Percentiles rank a stretch among this genome's conserved stretches.
These are phyloP conservation scores for Dusona sp. DNA, from an alignment of 2,888 invertebrate genomes.

Conservation along the genomic window DNA sequence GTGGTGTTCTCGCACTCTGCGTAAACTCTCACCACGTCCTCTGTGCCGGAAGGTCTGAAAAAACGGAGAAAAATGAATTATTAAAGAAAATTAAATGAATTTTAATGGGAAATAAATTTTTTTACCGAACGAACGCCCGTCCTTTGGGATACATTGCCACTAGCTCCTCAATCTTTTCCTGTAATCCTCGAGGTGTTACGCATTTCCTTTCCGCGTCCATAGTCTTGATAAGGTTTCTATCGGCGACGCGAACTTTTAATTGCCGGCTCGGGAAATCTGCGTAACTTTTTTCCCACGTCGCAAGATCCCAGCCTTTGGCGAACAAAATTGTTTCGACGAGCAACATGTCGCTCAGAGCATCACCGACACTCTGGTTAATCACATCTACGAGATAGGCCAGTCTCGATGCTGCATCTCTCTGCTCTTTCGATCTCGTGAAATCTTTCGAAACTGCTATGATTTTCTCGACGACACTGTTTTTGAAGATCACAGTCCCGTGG, in stretches of 20 bases:
- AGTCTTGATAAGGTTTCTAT: constrained; percentile 94
- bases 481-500: constrained; percentile 97
- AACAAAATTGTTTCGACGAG: constrained; percentile 96
- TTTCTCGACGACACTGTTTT: constrained; percentile 88
- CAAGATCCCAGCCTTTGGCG: constrained; percentile 91
- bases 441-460: constrained; percentile 85
- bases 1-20: constrained; percentile 94
- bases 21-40: constrained; percentile 98
- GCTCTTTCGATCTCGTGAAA: constrained; percentile 74
- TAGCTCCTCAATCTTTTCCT: constrained; percentile 91
- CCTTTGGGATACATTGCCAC: constrained; percentile 90
- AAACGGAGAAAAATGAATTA: constrained; percentile 16
- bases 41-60: constrained; percentile 96
- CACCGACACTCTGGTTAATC: constrained; percentile 98
- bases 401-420: constrained; percentile 86
- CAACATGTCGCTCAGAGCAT: constrained; percentile 98
- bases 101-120: constrained; percentile 12
- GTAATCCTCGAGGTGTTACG: constrained; percentile 93
- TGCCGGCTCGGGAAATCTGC: constrained; percentile 94
- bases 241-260: constrained; percentile 94
- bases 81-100: neutral
- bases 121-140: constrained; percentile 93
- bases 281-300: constrained; percentile 94
- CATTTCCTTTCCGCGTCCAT: constrained; percentile 95
- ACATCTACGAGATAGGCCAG: constrained; percentile 91